phyloP scores from a whole-genome alignment of 2,797 vertebrate species.

The Chaetodon trifasciatus region DNA sequence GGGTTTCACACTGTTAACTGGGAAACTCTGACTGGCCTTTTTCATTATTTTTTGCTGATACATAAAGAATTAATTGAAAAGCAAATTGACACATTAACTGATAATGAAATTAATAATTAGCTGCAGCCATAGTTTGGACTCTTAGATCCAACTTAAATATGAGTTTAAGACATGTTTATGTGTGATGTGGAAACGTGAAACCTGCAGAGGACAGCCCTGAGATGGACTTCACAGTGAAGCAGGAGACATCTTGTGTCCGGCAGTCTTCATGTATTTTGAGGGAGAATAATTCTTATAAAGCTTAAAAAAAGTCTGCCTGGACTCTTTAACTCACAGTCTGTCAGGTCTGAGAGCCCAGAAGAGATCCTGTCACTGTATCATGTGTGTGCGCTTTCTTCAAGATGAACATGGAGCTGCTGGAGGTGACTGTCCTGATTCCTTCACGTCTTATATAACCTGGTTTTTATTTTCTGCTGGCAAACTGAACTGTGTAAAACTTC shows the following conservation, averaged over 20 bases:
- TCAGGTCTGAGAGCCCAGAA: background rate
- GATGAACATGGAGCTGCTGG: background rate
- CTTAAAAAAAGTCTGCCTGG: background rate
- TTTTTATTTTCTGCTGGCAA: conserved; percentile 7
- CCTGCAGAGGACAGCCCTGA: too few relatives aligned
- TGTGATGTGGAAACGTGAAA: too few relatives aligned
- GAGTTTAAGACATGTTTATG: background rate
- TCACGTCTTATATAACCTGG: background rate
- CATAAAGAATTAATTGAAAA: background rate
- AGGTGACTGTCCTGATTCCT: conserved; percentile 5
- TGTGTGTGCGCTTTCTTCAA: background rate
- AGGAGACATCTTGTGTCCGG: too few relatives aligned
- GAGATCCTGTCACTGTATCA: background rate
- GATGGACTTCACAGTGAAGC: too few relatives aligned
- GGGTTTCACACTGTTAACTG: too few relatives aligned
- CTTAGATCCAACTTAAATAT: too few relatives aligned
- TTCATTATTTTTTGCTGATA: too few relatives aligned
- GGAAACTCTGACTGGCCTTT: too few relatives aligned
- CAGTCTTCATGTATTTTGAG: too few relatives aligned
- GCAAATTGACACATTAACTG: background rate
- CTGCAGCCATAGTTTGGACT: background rate
- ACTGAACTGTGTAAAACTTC: background rate
- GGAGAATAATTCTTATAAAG: too few relatives aligned
- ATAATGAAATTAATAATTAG: background rate
- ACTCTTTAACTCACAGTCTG: background rate